Base-by-base conservation (phyloP, 2,797 vertebrate genomes). In the Halcyon leucocephala region DNA sequence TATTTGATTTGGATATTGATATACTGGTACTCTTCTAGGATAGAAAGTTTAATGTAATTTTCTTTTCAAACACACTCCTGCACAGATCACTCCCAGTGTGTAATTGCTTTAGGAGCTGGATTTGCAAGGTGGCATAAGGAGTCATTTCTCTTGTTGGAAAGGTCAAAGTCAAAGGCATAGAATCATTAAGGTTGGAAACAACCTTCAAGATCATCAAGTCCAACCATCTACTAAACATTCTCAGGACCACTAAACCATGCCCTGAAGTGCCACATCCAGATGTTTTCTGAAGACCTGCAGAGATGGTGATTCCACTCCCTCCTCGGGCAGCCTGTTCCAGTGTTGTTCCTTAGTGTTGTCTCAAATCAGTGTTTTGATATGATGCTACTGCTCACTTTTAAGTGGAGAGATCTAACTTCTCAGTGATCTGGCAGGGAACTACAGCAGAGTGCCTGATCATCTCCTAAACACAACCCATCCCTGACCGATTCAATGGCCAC, bases 1-100 rank as follows among this genome's bases (percentile, higher is more conserved):
- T 92, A 95, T 97, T 95, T 90, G 93, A 95, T 97, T 96, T 95
- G 58, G 76, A 80, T 95, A 91, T 95, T 95, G 95, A 96, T 96
- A 89, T 49, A 95, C 73, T 62, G 21, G 49, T 66, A 72, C 37
- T 91, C 42, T 94, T 86, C 77, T 65, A 26, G 4, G 46, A 91
- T 6, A 22, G 77, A 89, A 94, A 93, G 60, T 84, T 77, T 95
- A 97, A 97, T 94, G 74, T 70, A 31, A 91, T 95, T 96, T 93
- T 79, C 82, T 82, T 94, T 88, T 70, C 80, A 96, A 94, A 96
- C 85, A 65, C 69, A 91, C 65, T 93, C 58, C 64, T 85, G 77
- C 6, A 3, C 60, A 86, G 77, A 82, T 42, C 73, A 77, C 84
- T 73, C 79, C 58, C 62, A 5, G 0, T 39, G n/a, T 49, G 61